Conservation (phyloP, 2,113 vertebrate species). For the Urocolius indicus region DNA sequence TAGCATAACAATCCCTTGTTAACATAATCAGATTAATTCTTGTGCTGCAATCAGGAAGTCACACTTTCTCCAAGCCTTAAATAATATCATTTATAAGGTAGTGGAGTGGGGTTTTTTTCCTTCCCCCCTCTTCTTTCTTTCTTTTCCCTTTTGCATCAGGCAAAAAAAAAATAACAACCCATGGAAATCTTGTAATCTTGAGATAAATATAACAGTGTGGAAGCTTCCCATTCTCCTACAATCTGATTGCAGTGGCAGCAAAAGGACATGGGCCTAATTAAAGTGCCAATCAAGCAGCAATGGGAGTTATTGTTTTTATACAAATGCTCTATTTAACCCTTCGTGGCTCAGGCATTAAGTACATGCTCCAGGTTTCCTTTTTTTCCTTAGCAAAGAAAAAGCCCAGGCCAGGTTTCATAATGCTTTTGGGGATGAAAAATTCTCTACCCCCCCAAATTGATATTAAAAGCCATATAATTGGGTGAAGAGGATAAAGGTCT, state of each 20-base stretch:
- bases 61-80: not conserved
- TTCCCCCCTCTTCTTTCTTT: fast-evolving
- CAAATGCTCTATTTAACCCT: constrained; percentile 52
- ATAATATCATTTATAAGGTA: constrained; percentile 10
- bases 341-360: fast-evolving
- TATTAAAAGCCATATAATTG: not conserved
- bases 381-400: not conserved
- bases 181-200: constrained; percentile 57
- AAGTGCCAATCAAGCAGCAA: constrained; percentile 76
- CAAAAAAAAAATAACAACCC: not conserved
- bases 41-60: constrained; percentile 1
- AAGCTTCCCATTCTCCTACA: constrained; percentile 68
- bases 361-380: not conserved
- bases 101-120: not conserved
- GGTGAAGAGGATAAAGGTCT: not conserved
- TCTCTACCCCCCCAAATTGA: fast-evolving
- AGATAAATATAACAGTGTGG: constrained; percentile 61
- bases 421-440: not conserved
- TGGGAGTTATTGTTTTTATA: constrained; percentile 53
- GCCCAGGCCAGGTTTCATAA: not conserved
- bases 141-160: not conserved
- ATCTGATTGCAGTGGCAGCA: constrained; percentile 66
- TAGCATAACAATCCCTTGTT: constrained; percentile 63
- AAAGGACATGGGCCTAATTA: constrained; percentile 76
- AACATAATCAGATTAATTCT: constrained; percentile 67